phyloP scores from a whole-genome alignment of 2,888 invertebrate species.

The Galerucella nymphaeae region DNA sequence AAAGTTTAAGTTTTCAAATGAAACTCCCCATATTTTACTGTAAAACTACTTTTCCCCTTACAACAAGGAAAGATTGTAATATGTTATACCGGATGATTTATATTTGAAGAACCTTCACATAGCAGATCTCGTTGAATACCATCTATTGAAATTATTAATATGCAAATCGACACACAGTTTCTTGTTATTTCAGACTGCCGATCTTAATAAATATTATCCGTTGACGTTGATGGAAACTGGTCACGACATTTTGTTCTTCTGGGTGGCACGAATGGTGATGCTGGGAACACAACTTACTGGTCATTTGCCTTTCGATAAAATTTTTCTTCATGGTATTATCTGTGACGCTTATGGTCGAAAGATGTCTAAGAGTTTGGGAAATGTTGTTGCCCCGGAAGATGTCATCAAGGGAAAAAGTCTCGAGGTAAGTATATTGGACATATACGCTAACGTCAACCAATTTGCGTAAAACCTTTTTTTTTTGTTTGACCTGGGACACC shows the following conservation, averaged over 20 bases:
- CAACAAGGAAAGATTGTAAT: no score
- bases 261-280: slow-evolving; percentile 99
- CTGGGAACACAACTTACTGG: slow-evolving; percentile 86
- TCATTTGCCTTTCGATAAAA: slow-evolving; percentile 90
- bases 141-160: no score
- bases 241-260: slow-evolving; percentile 98
- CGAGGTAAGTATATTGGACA: slow-evolving; percentile 70
- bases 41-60: no score
- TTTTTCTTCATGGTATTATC: slow-evolving; percentile 96
- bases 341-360: slow-evolving; percentile 98
- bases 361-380: slow-evolving; percentile 99
- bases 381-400: slow-evolving; percentile 97
- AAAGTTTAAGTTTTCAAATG: no score
- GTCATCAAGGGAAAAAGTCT: slow-evolving; percentile 90
- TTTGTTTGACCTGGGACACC: no score
- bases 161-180: neutral
- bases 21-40: no score
- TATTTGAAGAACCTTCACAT: no score
- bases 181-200: slow-evolving; percentile 66
- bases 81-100: no score
- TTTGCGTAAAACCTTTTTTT: no score
- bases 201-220: slow-evolving; percentile 75
- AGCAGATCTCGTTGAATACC: no score
- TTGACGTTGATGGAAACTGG: slow-evolving; percentile 94
- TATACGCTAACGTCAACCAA: no score